phyloP scores from a whole-genome alignment of 2,888 invertebrate species.

The Acleris holmiana region DNA sequence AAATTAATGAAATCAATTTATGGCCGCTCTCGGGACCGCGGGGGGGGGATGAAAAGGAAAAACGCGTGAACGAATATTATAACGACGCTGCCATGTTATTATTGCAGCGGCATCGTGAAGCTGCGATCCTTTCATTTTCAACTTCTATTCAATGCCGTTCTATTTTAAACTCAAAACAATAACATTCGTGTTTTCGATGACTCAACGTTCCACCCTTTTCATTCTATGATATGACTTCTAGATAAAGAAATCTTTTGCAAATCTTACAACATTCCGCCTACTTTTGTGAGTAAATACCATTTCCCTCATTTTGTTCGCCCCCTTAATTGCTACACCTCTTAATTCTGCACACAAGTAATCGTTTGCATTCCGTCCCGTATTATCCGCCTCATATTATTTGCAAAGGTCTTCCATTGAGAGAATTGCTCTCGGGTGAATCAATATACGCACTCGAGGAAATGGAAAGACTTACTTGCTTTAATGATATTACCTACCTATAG shows the following conservation, averaged over 20 bases:
- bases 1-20: slow-evolving; percentile 67
- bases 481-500: slow-evolving; percentile 13
- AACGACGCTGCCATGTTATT: slow-evolving; percentile 50
- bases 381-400: slow-evolving; percentile 42
- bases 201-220: slow-evolving; percentile 6
- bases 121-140: slow-evolving; percentile 48
- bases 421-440: slow-evolving; percentile 62
- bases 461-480: slow-evolving; percentile 25
- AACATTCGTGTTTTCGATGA: slow-evolving; percentile 44
- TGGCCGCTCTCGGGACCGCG: slow-evolving; percentile 49
- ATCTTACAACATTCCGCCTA: slow-evolving; percentile 13
- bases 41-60: slow-evolving; percentile 54
- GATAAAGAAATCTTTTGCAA: slow-evolving; percentile 1
- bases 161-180: slow-evolving; percentile 57
- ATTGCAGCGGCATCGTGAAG: slow-evolving; percentile 55
- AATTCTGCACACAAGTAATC: slow-evolving; percentile 45
- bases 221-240: background rate
- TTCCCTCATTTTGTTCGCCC: slow-evolving; percentile 32
- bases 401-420: slow-evolving; percentile 49
- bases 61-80: slow-evolving; percentile 54
- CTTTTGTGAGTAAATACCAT: slow-evolving; percentile 17
- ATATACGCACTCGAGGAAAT: slow-evolving; percentile 49
- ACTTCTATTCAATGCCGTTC: slow-evolving; percentile 51
- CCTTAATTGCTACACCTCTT: slow-evolving; percentile 45
- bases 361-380: slow-evolving; percentile 40